A percentile compares a stretch with the other conserved stretches of the same genome.
Evolutionary conservation across 2,797 vertebrate genomes (phyloP).

Genomic region (Lagorchestes hirsutus): DNA sequence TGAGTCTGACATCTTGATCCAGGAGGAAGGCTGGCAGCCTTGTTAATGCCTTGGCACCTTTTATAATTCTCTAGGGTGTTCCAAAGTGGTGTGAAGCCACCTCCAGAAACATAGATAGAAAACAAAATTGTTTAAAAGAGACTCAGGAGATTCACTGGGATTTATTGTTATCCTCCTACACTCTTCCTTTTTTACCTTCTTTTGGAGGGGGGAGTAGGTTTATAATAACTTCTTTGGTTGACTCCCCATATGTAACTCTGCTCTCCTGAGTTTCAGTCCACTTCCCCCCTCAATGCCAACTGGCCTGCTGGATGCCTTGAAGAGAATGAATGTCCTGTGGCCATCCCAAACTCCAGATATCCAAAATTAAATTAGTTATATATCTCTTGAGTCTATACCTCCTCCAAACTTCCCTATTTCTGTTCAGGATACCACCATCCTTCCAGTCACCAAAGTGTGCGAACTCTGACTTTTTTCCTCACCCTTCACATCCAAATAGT

Average conservation of each 20-base stretch:
- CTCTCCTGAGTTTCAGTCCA: background rate
- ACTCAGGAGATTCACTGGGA: background rate
- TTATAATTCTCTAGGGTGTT: background rate
- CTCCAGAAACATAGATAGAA: background rate
- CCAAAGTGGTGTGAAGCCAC: background rate
- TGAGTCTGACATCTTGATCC: background rate
- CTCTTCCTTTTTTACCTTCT: background rate
- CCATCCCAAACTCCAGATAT: background rate
- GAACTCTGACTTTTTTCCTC: background rate
- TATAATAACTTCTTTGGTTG: background rate
- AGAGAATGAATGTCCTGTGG: background rate
- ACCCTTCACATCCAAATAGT: background rate
- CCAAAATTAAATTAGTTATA: background rate
- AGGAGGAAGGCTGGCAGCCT: background rate
- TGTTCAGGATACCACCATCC: background rate
- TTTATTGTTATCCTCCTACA: background rate
- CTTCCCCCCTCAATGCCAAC: background rate
- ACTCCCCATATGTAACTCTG: background rate
- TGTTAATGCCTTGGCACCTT: slow-evolving; percentile 20
- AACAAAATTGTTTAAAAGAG: slow-evolving; percentile 2
- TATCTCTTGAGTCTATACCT: background rate
- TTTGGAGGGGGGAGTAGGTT: background rate
- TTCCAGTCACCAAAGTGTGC: background rate
- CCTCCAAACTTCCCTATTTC: background rate
- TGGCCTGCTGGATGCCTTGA: background rate